phyloP scores from a whole-genome alignment of 1,140 invertebrate genomes.

The Drosophila novamexicana region DNA sequence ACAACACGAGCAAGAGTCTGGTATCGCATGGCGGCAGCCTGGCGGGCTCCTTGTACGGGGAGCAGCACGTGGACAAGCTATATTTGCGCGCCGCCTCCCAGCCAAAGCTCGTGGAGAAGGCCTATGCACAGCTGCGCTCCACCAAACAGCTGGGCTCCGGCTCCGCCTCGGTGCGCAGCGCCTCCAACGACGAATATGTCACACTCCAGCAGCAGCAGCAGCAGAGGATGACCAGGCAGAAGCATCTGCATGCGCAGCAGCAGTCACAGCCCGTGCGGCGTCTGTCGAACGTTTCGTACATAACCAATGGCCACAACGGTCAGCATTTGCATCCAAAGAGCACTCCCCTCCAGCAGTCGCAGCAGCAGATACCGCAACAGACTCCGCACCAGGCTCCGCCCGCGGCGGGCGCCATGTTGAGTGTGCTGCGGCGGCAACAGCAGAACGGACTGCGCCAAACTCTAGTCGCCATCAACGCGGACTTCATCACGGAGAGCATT shows the following conservation, averaged over 20 bases:
- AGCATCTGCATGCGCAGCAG: slow-evolving; percentile 37
- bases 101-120: slow-evolving; percentile 78
- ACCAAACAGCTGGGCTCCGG: slow-evolving; percentile 65
- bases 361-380: slow-evolving; percentile 6
- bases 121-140: slow-evolving; percentile 79
- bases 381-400: slow-evolving; percentile 4
- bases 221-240: slow-evolving; percentile 19
- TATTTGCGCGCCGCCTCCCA: slow-evolving; percentile 86
- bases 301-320: slow-evolving; percentile 80
- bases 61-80: slow-evolving; percentile 88
- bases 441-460: slow-evolving; percentile 86
- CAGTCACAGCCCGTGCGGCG: slow-evolving; percentile 48
- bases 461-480: slow-evolving; percentile 88
- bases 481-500: slow-evolving; percentile 88
- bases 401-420: slow-evolving; percentile 30
- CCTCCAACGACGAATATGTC: slow-evolving; percentile 79
- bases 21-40: slow-evolving; percentile 34
- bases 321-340: slow-evolving; percentile 80
- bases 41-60: slow-evolving; percentile 64
- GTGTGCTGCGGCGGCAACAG: slow-evolving; percentile 54
- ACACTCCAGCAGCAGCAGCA: slow-evolving; percentile 44
- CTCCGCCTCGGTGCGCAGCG: slow-evolving; percentile 57
- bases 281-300: slow-evolving; percentile 70
- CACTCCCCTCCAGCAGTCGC: slow-evolving; percentile 42
- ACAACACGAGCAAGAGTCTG: slow-evolving; percentile 41